A percentile compares a stretch with the other conserved stretches of the same genome.
These are phyloP conservation scores for Xenentodon cancila DNA, from an alignment of 2,797 vertebrate genomes.

Conservation along the genomic window DNA sequence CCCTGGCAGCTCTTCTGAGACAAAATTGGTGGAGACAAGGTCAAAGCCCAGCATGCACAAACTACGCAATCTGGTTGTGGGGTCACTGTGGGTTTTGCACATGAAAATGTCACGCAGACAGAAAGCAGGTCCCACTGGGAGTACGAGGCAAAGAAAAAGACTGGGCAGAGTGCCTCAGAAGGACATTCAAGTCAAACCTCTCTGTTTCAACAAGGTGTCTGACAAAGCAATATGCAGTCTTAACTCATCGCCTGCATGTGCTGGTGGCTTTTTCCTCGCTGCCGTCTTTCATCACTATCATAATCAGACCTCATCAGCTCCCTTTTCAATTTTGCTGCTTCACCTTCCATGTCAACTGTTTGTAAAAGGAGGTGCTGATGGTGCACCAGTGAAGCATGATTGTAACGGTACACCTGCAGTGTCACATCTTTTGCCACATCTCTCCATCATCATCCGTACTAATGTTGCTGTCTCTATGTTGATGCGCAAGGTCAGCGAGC, in stretches of 20 bases:
- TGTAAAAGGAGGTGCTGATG: constrained; percentile 40
- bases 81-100: constrained; percentile 46
- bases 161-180: constrained; percentile 22
- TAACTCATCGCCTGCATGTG: constrained; percentile 28
- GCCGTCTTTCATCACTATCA: constrained; percentile 23
- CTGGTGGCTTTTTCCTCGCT: constrained; percentile 25
- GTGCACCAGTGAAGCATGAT: constrained; percentile 63
- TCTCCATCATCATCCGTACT: constrained; percentile 50
- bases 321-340: constrained; percentile 30
- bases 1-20: constrained; percentile 65
- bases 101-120: constrained; percentile 68
- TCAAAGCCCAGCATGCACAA: constrained; percentile 64
- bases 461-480: constrained; percentile 28
- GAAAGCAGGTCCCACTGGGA: constrained; percentile 55
- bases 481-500: constrained; percentile 60
- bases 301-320: constrained; percentile 35
- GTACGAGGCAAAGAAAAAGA: constrained; percentile 27
- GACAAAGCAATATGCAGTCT: constrained; percentile 14
- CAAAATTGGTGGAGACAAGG: constrained; percentile 72
- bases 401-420: constrained; percentile 58
- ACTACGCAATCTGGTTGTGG: constrained; percentile 63
- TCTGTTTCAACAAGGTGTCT: constrained; percentile 23
- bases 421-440: constrained; percentile 66
- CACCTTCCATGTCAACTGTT: constrained; percentile 54
- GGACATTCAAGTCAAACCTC: constrained; percentile 41